Evolutionary conservation across 2,113 vertebrate genomes (phyloP).

Genomic region (Myotis yumanensis): DNA sequence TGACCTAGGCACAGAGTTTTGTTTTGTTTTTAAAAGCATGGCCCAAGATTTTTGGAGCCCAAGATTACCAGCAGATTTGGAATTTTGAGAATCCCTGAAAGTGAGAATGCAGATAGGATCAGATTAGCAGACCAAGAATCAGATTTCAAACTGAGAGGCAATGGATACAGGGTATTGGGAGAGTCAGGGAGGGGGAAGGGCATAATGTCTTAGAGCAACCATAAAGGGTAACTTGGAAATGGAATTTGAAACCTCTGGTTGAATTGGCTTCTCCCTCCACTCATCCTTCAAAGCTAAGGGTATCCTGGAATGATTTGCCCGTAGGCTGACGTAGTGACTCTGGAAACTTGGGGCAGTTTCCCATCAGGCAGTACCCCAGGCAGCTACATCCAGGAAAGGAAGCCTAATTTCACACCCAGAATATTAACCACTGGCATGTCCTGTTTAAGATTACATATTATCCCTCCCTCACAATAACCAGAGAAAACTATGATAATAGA

Average conservation of each 20-base stretch:
- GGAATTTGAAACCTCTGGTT: constrained; percentile 44
- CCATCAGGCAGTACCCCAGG: neutral
- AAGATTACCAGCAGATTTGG: constrained; percentile 25
- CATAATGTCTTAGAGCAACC: neutral
- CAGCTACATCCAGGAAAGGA: neutral
- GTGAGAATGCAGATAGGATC: neutral
- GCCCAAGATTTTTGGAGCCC: neutral
- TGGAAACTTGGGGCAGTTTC: neutral
- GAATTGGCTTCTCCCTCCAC: neutral
- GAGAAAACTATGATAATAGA: neutral
- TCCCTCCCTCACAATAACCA: neutral
- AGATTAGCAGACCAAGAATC: constrained; percentile 20
- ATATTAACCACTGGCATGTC: neutral
- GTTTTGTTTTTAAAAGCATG: neutral
- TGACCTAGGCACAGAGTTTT: neutral
- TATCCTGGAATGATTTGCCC: neutral
- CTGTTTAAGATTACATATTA: neutral
- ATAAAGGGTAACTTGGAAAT: neutral
- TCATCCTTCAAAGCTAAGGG: neutral
- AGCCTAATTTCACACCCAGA: constrained; percentile 33
- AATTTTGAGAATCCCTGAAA: constrained; percentile 41
- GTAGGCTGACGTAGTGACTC: neutral
- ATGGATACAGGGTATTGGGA: neutral
- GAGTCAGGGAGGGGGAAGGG: neutral
- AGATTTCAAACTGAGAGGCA: neutral